Evolutionary conservation across 2,113 vertebrate species (phyloP).

Genomic region (Campylomormyrus numenius): DNA sequence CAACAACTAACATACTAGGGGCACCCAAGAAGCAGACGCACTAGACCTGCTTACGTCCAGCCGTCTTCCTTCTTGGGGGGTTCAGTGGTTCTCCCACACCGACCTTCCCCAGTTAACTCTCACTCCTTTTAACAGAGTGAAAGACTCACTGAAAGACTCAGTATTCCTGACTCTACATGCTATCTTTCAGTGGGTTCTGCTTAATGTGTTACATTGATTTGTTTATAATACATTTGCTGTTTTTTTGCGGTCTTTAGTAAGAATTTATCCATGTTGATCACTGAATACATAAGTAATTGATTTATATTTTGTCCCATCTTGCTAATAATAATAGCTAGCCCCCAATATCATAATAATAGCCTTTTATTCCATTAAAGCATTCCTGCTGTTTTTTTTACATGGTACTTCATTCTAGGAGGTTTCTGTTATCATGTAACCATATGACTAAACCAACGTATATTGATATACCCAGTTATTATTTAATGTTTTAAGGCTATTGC

Average conservation of each 20-base stretch:
- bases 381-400: not conserved
- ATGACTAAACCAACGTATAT: not conserved
- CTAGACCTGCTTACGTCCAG: constrained; percentile 26
- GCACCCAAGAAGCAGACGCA: constrained; percentile 33
- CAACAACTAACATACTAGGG: constrained; percentile 19
- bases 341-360: not conserved
- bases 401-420: not conserved
- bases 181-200: constrained; percentile 21
- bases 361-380: not conserved
- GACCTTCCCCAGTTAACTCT: constrained; percentile 43
- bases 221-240: constrained; percentile 27
- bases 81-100: constrained; percentile 48
- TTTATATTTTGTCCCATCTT: not conserved
- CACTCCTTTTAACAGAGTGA: constrained; percentile 49
- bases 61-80: constrained; percentile 36
- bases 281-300: not conserved
- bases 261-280: constrained; percentile 40
- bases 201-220: constrained; percentile 29
- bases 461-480: not conserved
- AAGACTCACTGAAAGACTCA: constrained; percentile 49
- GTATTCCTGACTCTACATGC: constrained; percentile 30
- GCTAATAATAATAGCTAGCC: not conserved
- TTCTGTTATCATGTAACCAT: not conserved
- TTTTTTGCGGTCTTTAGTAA: constrained; percentile 37
- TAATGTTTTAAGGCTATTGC: not conserved